Conservation (phyloP, 1,140 invertebrate genomes). For the Leguminivora glycinivorella region DNA sequence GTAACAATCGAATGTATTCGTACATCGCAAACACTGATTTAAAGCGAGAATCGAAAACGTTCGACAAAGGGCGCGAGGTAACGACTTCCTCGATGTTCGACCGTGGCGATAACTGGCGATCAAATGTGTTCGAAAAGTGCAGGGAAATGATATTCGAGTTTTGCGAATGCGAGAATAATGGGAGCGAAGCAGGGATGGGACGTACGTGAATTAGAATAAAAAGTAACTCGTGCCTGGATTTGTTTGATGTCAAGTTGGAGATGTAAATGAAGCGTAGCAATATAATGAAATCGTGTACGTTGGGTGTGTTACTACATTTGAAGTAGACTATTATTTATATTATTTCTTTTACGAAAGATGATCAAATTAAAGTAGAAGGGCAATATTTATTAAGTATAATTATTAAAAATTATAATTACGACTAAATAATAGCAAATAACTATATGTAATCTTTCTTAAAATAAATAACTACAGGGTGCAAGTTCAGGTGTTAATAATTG, state of each 20-base stretch:
- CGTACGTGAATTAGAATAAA: background rate
- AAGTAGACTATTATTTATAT: no score
- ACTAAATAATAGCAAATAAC: no score
- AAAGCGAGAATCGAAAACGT: conserved; percentile 32
- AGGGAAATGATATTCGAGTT: conserved; percentile 11
- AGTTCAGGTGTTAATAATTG: no score
- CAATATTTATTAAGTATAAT: no score
- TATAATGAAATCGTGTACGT: conserved; percentile 2
- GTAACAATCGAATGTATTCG: conserved; percentile 27
- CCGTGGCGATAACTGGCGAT: conserved; percentile 21
- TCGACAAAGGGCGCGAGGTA: conserved; percentile 53
- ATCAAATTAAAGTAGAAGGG: no score
- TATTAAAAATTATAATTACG: no score
- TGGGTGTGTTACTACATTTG: no score
- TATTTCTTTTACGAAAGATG: background rate
- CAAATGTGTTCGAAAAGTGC: conserved; percentile 9
- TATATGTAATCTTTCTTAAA: no score
- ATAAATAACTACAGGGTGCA: no score
- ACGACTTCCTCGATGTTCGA: conserved; percentile 49
- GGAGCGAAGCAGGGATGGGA: background rate
- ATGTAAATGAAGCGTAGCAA: background rate
- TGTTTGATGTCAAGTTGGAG: conserved; percentile 7
- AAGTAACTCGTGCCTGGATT: background rate
- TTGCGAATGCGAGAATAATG: conserved; percentile 5
- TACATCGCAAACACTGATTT: conserved; percentile 28